Conservation (phyloP, 2,113 vertebrate genomes). For the Taxidea taxus region DNA sequence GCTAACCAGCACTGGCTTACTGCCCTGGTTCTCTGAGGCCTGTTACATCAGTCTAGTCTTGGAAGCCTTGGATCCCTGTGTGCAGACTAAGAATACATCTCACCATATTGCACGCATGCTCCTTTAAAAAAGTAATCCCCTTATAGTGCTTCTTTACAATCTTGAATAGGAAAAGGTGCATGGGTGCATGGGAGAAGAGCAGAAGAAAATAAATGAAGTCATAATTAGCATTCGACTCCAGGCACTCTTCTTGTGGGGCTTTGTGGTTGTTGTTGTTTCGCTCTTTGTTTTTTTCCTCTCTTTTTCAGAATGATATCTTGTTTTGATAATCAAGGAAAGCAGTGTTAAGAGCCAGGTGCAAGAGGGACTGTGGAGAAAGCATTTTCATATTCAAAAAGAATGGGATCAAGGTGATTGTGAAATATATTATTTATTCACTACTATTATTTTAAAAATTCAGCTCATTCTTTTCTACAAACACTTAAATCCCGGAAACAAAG, state of each 20-base stretch:
- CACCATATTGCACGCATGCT: background rate
- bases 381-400: background rate
- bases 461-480: background rate
- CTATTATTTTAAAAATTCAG: background rate
- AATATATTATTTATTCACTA: background rate
- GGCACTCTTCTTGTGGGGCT: background rate
- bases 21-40: background rate
- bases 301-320: background rate
- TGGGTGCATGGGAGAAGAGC: background rate
- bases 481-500: background rate
- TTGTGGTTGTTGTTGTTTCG: background rate
- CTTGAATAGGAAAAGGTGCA: background rate
- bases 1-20: background rate
- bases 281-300: background rate
- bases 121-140: background rate
- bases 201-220: background rate
- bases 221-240: background rate
- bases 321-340: background rate
- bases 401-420: background rate
- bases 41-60: background rate
- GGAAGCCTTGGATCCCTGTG: background rate
- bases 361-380: background rate
- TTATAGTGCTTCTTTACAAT: background rate
- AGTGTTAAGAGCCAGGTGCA: background rate
- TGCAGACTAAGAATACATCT: background rate